Percentiles rank a stretch among this genome's conserved stretches.
Evolutionary conservation across 1,140 invertebrate genomes (phyloP).

Genomic region (Neelides sp.): DNA sequence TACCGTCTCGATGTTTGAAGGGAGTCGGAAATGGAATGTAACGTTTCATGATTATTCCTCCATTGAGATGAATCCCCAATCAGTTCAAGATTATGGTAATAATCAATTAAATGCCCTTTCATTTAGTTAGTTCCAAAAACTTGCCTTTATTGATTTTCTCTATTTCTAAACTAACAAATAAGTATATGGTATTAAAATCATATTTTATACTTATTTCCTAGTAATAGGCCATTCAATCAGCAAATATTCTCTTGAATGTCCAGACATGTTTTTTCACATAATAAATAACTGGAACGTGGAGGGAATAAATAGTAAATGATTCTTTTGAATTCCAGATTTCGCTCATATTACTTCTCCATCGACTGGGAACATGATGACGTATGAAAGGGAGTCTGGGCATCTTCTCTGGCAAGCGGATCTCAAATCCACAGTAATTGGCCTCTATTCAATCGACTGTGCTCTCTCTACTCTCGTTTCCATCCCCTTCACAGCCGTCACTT

Average conservation of each 20-base stretch:
- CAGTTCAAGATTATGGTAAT: conserved; percentile 68
- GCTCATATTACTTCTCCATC: conserved; percentile 80
- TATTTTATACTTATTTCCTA: too few species aligned
- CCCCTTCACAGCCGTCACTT: conserved; percentile 79
- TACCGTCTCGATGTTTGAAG: conserved; percentile 86
- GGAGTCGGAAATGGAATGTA: conserved; percentile 81
- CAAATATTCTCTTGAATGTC: too few species aligned
- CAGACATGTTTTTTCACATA: conserved; percentile 21
- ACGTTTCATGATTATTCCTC: conserved; percentile 83
- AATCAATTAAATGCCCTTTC: conserved; percentile 17
- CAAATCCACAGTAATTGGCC: conserved; percentile 80
- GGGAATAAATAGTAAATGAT: not conserved
- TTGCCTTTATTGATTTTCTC: conserved; percentile 11
- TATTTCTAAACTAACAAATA: conserved; percentile 19
- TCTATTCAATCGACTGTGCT: conserved; percentile 66
- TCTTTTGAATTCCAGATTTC: conserved; percentile 45
- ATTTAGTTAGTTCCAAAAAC: conserved; percentile 8
- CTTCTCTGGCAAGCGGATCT: conserved; percentile 61
- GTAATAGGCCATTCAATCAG: too few species aligned
- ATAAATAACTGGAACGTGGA: not conserved
- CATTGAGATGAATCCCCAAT: conserved; percentile 55
- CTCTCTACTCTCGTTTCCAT: conserved; percentile 57
- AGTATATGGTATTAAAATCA: too few species aligned
- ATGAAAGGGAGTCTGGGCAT: conserved; percentile 56
- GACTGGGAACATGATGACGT: conserved; percentile 68